Evolutionary conservation across 2,797 vertebrate species (phyloP).

Genomic region (Semotilus atromaculatus): DNA sequence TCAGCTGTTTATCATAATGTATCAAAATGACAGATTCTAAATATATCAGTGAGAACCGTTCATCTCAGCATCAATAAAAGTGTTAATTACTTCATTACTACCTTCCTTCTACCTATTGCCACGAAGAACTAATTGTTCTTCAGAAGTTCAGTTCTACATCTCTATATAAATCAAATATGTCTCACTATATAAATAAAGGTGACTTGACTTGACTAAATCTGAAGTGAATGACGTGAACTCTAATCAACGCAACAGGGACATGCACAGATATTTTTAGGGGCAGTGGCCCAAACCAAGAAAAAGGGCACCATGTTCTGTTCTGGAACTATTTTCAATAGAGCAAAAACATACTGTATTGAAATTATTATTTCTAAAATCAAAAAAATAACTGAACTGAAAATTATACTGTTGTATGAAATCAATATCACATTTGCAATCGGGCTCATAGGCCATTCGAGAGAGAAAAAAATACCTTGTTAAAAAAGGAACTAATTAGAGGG

Average conservation of each 20-base stretch:
- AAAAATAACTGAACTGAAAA: neutral
- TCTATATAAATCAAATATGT: too few species aligned
- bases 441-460: neutral
- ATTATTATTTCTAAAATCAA: neutral
- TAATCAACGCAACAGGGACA: neutral
- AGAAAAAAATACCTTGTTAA: neutral
- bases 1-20: neutral
- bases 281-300: neutral
- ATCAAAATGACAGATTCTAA: neutral
- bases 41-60: neutral
- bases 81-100: neutral
- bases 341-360: neutral
- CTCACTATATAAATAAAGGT: neutral
- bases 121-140: too few species aligned
- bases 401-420: neutral
- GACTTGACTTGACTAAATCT: neutral
- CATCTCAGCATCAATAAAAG: neutral
- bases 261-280: neutral
- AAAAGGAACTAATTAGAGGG: neutral
- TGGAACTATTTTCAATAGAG: neutral
- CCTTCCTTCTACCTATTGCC: neutral
- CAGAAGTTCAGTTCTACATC: neutral
- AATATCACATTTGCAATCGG: neutral
- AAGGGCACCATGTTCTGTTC: neutral
- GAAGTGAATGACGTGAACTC: neutral